phyloP scores from a whole-genome alignment of 1,140 invertebrate genomes.

The Sipha flava region DNA sequence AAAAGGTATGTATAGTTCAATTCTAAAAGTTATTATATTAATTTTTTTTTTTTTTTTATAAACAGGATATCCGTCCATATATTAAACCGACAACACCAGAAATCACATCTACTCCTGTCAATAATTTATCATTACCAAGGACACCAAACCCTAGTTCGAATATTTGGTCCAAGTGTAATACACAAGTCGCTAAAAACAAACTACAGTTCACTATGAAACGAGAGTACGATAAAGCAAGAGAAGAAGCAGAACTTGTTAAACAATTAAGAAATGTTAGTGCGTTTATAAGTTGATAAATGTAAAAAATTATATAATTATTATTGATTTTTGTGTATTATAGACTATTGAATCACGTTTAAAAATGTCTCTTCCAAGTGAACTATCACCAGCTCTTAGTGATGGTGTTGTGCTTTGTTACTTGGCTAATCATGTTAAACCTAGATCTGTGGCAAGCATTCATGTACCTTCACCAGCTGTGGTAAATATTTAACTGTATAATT shows the following conservation, averaged over 20 bases:
- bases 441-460: constrained; percentile 85
- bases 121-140: not conserved
- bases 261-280: constrained; percentile 68
- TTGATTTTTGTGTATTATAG: constrained; percentile 47
- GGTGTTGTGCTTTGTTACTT: constrained; percentile 90
- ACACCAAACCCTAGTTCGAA: not conserved
- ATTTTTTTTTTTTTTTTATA: not conserved
- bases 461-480: constrained; percentile 90
- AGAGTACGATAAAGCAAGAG: constrained; percentile 79
- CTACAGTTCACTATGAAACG: constrained; percentile 84
- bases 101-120: not conserved
- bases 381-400: constrained; percentile 76
- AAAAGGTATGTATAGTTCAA: not conserved
- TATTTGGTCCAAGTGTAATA: not conserved
- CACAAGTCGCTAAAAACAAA: constrained; percentile 47
- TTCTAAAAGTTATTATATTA: not conserved
- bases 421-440: constrained; percentile 80
- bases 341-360: constrained; percentile 82
- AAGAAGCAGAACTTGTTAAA: constrained; percentile 77
- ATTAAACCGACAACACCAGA: constrained; percentile 16
- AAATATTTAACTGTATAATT: constrained; percentile 45
- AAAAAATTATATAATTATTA: too few relatives aligned
- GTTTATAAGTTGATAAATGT: too few relatives aligned
- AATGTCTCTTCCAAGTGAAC: constrained; percentile 76
- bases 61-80: constrained; percentile 1